Base-by-base conservation (phyloP, 2,888 invertebrate species). In the Pherbina coryleti region DNA sequence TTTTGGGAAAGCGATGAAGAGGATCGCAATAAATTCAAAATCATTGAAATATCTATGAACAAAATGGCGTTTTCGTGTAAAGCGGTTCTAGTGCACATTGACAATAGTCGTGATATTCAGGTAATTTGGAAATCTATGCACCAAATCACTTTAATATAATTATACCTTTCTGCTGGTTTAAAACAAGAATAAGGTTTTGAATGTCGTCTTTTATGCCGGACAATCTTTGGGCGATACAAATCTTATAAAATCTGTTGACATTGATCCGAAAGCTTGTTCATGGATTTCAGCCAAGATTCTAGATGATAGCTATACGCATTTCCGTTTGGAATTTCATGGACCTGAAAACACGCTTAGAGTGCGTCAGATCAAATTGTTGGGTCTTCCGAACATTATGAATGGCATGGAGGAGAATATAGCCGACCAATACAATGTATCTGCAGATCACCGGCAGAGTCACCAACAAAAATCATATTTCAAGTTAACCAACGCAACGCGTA, bases 1-100 rank as follows among this genome's bases (percentile, higher is more conserved):
- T 99, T 99, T 90, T 99, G 99, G 99, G 99, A 99, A 90, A 98
- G 98, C 53, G 98, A 98, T 0, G 98, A 98, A 85, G 98, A 98
- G 86, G 98, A 99, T 90, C 92, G 96, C 77, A 97, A 97, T 88
- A 97, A 97, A 88, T 94, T 96, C 31, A 98, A 98, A 90, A 94
- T 94, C 84, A 92, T 97, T 37, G 95, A 95, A 75, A 91, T 95
- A 25, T 91, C 92, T 89, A 92, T 80, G 92, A 93, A 78, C 91
- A 93, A 88, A 76, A 82, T 87, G 82, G 79, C 91, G 88, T 88
- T 91, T 87, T 57, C 91, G 86, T 81, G 92, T 88, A 82, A 90
- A 88, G 84, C 87, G 78, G 90, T 98, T 19, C 95, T 96, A 84
- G 93, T 98, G 57, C 98, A 98, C 86, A 93, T 99, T 57, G 99